Conservation (phyloP, 2,888 invertebrate species). For the Tetrapedia diversipes region DNA sequence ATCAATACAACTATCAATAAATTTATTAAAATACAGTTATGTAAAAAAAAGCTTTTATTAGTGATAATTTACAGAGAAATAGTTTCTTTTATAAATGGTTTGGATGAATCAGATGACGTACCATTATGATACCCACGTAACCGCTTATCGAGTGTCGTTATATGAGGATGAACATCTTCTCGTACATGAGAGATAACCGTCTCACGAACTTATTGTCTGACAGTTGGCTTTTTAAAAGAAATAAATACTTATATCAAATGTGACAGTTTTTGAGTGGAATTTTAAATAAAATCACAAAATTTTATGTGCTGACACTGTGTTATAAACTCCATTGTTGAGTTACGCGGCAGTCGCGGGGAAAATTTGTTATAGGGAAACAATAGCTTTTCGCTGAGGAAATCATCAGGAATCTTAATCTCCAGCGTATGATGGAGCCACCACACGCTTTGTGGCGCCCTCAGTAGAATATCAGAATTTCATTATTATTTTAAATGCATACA, state of each 20-base stretch:
- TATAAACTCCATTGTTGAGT: conserved; percentile 41
- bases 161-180: conserved; percentile 36
- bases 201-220: neutral
- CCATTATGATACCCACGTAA: conserved; percentile 58
- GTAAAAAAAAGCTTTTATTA: neutral
- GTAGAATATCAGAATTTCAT: neutral
- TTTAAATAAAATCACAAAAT: conserved; percentile 20
- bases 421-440: conserved; percentile 38
- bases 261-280: neutral
- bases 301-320: conserved; percentile 28
- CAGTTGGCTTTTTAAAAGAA: neutral
- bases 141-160: conserved; percentile 31
- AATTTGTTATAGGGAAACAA: conserved; percentile 28
- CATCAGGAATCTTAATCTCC: neutral
- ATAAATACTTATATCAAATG: neutral
- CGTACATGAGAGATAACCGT: neutral
- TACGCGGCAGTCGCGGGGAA: conserved; percentile 24
- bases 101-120: conserved; percentile 22
- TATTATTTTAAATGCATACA: neutral
- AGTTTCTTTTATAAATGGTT: neutral
- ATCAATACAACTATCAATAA: neutral
- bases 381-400: conserved; percentile 27
- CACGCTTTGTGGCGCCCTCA: neutral
- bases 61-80: neutral
- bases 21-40: neutral